Evolutionary conservation across 2,113 vertebrate genomes (phyloP).

Genomic region (Eupsittula cactorum): DNA sequence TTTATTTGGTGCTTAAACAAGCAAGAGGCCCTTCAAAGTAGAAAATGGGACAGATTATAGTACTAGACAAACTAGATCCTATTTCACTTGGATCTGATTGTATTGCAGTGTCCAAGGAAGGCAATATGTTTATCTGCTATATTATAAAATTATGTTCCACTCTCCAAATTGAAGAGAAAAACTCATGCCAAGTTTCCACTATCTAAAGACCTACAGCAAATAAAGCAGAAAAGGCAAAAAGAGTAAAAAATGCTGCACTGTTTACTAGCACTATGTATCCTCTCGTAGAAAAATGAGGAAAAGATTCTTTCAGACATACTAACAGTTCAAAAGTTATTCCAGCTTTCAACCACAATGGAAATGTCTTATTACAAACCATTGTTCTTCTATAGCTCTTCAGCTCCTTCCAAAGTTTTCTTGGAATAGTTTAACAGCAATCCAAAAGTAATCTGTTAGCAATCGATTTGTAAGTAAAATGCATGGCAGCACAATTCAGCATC

Average conservation of each 20-base stretch:
- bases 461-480: background rate
- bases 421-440: slow-evolving; percentile 17
- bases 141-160: background rate
- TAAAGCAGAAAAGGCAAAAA: background rate
- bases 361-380: background rate
- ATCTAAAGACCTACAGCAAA: background rate
- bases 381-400: background rate
- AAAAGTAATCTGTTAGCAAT: slow-evolving; percentile 30
- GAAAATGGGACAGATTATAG: background rate
- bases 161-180: background rate
- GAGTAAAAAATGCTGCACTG: background rate
- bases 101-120: background rate
- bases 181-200: background rate
- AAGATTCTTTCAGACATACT: background rate
- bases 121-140: background rate
- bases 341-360: background rate
- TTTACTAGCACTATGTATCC: background rate
- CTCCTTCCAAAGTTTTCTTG: background rate
- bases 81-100: background rate
- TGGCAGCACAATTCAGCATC: background rate
- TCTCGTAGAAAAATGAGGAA: background rate
- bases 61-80: background rate
- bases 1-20: background rate
- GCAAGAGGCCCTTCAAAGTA: background rate
- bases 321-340: background rate